Base-by-base conservation (phyloP, 2,888 invertebrate genomes). In the Dascillus cervinus region DNA sequence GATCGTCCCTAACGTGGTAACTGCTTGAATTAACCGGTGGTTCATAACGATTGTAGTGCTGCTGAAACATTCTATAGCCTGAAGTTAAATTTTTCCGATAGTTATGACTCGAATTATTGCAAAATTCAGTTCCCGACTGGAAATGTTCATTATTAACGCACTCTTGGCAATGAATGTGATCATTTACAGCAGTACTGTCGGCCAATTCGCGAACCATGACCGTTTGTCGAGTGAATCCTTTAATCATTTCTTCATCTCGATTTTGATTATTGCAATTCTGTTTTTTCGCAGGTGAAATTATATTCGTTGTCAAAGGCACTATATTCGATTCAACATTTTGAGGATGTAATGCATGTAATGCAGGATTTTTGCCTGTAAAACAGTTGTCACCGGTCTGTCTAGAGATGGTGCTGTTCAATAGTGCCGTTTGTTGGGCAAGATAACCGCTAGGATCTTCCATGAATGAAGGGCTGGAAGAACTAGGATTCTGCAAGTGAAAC, bases 401-500 rank as follows among this genome's bases (percentile, higher is more conserved):
- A 34, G 79, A 79, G 64, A 85, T 87, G 5, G 83, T 88, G 55
- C 79, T 87, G 55, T 89, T 88, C 28, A 91, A 64, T 44, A 91
- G 63, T 14, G 85, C 86, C 0, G 91, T 90, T 62, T 92, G 91
- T 51, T 91, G 90, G 3, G 89, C 89, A 46, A 92, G 67, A 64
- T 89, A 92, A 2, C 89, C 91, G 52, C 82, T 85, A 0, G 91
- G 90, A 63, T 92, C 90, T 46, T 92, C 91, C 72, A 91, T 79
- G 58, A 90, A 91, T 15, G 89, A 89, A 1, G 87, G 87, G 42
- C 77, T 69, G 12, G 60, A 46, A 13, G 56, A 45, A 36, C 39
- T 47, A 37, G 58, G 58, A 12, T 42, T 49, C 22, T 49, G 49
- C 34, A 56, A 58, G 12, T 52, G 48, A 34, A 55, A 46, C 30